These are phyloP conservation scores for Disparrhopalites patrizii DNA, from an alignment of 2,888 invertebrate species.

Conservation along the genomic window DNA sequence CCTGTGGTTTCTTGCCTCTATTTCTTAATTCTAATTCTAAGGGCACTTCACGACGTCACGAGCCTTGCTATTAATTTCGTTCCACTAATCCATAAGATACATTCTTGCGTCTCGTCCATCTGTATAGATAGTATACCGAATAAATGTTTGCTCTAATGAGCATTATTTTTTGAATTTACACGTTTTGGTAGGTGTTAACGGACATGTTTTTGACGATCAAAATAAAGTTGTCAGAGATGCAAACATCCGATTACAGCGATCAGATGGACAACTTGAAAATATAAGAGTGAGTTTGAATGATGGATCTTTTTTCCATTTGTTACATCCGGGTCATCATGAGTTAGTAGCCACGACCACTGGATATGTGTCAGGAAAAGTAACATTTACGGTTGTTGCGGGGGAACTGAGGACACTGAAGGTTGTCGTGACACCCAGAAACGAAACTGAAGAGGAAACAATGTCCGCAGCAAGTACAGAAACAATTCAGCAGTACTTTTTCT, in stretches of 20 bases:
- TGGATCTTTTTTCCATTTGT: slow-evolving; percentile 67
- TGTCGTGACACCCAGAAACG: not conserved
- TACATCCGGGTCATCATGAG: slow-evolving; percentile 65
- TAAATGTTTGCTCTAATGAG: too few species aligned
- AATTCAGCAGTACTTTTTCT: slow-evolving; percentile 38
- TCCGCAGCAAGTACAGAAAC: not conserved
- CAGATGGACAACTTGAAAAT: slow-evolving; percentile 52
- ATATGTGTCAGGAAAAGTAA: slow-evolving; percentile 53
- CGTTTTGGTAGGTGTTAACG: slow-evolving; percentile 60
- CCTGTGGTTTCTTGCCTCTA: not conserved
- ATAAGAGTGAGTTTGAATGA: slow-evolving; percentile 64
- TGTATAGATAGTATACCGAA: too few species aligned
- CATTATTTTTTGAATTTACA: not conserved
- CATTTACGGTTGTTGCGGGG: slow-evolving; percentile 54
- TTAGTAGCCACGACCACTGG: slow-evolving; percentile 53
- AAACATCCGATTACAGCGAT: slow-evolving; percentile 62
- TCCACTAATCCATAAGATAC: too few species aligned
- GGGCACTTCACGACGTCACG: too few species aligned
- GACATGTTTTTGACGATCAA: slow-evolving; percentile 67
- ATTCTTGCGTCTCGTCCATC: too few species aligned
- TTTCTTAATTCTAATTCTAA: too few species aligned
- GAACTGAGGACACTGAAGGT: slow-evolving; percentile 52
- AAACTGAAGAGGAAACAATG: not conserved
- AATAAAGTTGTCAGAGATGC: slow-evolving; percentile 68
- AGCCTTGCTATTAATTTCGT: too few species aligned